Conservation (phyloP, 2,888 invertebrate genomes). For the Melanostoma mellinum region DNA sequence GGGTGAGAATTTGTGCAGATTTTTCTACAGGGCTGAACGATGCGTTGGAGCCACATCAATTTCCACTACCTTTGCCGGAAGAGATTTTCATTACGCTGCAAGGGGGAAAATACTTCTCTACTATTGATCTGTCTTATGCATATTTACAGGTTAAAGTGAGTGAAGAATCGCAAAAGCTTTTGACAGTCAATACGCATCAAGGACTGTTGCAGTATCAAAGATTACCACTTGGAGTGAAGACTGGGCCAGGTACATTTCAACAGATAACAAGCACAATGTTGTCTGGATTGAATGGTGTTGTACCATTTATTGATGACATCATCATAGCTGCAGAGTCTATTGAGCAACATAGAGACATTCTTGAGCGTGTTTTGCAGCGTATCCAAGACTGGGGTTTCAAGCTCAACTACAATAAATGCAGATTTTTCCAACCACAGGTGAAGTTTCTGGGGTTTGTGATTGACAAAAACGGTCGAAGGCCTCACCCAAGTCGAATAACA, state of each 20-base stretch:
- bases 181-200: not conserved
- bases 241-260: conserved; percentile 59
- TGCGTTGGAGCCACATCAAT: conserved; percentile 61
- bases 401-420: conserved; percentile 58
- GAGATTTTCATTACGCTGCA: conserved; percentile 35
- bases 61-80: conserved; percentile 32
- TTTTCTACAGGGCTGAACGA: conserved; percentile 60
- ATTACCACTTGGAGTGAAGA: conserved; percentile 57
- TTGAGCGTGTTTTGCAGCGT: conserved; percentile 24
- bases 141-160: conserved; percentile 30
- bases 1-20: conserved; percentile 67
- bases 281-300: not conserved
- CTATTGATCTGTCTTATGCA: conserved; percentile 52
- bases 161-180: conserved; percentile 50
- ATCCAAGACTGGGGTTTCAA: conserved; percentile 51
- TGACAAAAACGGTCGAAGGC: conserved; percentile 43
- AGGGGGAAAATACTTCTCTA: conserved; percentile 20
- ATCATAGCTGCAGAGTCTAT: too few species aligned
- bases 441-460: conserved; percentile 48
- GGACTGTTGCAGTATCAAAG: conserved; percentile 51
- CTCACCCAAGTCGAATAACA: conserved; percentile 21
- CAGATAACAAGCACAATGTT: conserved; percentile 25
- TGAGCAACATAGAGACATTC: conserved; percentile 10
- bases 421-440: conserved; percentile 12
- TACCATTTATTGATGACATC: conserved; percentile 14